Evolutionary conservation across 2,113 vertebrate species (phyloP).

Genomic region (Urocitellus parryii): DNA sequence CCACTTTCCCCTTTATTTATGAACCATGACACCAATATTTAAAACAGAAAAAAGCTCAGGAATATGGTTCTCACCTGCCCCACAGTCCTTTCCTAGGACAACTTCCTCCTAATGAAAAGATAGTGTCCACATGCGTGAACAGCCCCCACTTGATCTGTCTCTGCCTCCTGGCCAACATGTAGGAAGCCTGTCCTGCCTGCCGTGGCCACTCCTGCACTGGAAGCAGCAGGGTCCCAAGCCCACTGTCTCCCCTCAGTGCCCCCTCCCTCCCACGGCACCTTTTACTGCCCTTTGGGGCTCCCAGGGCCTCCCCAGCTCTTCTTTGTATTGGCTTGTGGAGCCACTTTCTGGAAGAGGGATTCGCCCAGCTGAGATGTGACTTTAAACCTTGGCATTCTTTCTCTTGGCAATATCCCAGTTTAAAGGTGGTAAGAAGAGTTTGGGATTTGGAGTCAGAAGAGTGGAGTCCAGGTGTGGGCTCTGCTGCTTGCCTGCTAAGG

Average conservation of each 20-base stretch:
- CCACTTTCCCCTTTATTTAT: background rate
- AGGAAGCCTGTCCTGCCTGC: background rate
- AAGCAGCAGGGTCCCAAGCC: no score
- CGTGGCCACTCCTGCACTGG: fast-evolving
- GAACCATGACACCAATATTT: background rate
- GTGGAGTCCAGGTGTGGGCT: background rate
- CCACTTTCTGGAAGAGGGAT: background rate
- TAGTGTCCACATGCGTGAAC: no score
- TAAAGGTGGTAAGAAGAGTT: background rate
- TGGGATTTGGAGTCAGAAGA: background rate
- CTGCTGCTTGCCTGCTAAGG: background rate
- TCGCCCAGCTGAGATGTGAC: background rate
- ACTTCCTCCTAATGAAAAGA: fast-evolving
- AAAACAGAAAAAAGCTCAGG: background rate
- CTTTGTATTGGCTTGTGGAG: background rate
- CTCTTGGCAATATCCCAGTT: background rate
- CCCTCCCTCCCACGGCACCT: fast-evolving
- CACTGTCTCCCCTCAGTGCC: fast-evolving
- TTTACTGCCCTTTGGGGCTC: background rate
- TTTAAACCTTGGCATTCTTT: background rate
- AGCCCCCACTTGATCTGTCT: background rate
- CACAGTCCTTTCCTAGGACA: background rate
- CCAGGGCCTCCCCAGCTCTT: background rate
- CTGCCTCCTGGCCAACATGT: background rate
- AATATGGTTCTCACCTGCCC: background rate